Evolutionary conservation across 2,888 invertebrate species (phyloP), one percentile per base, ranked within the genome.

Genomic region (Cryptocephalus moraei): DNA sequence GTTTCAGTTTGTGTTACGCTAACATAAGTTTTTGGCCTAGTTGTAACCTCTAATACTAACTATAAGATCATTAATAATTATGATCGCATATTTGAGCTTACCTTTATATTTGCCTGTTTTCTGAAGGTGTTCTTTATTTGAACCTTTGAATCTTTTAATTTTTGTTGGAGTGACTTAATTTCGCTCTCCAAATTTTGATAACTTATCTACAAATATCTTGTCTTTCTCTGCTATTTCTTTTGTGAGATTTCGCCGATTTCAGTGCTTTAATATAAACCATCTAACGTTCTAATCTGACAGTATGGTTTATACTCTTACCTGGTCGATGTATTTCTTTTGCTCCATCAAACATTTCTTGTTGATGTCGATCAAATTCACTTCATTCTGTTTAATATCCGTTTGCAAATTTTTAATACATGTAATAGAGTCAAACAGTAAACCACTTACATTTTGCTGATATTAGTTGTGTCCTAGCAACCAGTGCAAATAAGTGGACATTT

Each of bases 11-110:
- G 56, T 14, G 49, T 53, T 34, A 46, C 48, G 4, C 14, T 14
- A 33, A 42, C 39, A 31, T 3, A 41, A 36, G 31, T 38, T 8
- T 50, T 44, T 1, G 52, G 52, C 45, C 51, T 57, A 14, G 32
- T 43, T 4, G 48, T 48, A 22, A 47, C 45, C 31, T 52, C 48
- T n/a, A n/a, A n/a, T 8, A 51, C 40, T 9, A 56, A 42, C 39
- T 52, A 22, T 58, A 33, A 58, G 41, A 34, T 56, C 56, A 11
- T 52, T 56, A 8, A 58, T 54, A 13, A 58, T 53, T 36, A 50
- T 48, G 8, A 58, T 54, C 6, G 58, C 55, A 39, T 52, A 55
- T 43, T 53, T 56, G 32, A 58, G 40, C 50, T 58, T 57, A 8
- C 14, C 38, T 39, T 57, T 55, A 42, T 57, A 57, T 45, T 50